Conservation (phyloP, 2,113 vertebrate species). For the Alligator sinensis region DNA sequence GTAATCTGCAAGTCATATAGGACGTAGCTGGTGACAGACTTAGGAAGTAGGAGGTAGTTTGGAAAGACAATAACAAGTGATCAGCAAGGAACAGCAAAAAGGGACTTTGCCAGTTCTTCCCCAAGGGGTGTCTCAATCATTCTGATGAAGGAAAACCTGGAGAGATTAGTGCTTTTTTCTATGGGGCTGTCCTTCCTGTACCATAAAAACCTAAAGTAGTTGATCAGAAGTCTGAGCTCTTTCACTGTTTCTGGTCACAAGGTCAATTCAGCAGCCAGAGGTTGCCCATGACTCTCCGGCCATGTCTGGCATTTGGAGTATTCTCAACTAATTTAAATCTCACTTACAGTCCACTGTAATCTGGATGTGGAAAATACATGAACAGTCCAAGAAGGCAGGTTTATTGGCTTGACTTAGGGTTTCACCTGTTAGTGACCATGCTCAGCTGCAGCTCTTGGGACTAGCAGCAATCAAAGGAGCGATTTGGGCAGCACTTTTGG, state of each 20-base stretch:
- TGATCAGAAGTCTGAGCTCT: not conserved
- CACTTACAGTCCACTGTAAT: conserved; percentile 64
- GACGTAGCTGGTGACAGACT: not conserved
- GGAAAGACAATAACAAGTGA: not conserved
- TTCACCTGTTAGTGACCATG: conserved; percentile 39
- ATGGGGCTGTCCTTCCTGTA: not conserved
- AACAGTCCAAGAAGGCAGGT: not conserved
- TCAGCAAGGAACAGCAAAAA: not conserved
- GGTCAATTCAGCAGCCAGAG: conserved; percentile 47
- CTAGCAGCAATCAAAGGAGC: not conserved
- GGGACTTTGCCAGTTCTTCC: not conserved
- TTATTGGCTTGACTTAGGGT: not conserved
- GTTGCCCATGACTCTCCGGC: not conserved
- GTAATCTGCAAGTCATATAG: not conserved
- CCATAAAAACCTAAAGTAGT: not conserved
- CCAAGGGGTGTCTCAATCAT: not conserved
- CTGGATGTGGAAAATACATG: conserved; percentile 42
- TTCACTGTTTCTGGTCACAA: conserved; percentile 42
- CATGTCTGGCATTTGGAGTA: conserved; percentile 51
- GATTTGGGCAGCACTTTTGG: not conserved
- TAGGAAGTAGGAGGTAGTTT: accelerated
- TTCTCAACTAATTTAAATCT: conserved; percentile 63
- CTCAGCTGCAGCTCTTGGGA: conserved; percentile 31
- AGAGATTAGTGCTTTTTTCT: not conserved
- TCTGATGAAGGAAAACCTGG: not conserved